Conservation (phyloP, 2,888 invertebrate species). For the Pedicia rivosa region DNA sequence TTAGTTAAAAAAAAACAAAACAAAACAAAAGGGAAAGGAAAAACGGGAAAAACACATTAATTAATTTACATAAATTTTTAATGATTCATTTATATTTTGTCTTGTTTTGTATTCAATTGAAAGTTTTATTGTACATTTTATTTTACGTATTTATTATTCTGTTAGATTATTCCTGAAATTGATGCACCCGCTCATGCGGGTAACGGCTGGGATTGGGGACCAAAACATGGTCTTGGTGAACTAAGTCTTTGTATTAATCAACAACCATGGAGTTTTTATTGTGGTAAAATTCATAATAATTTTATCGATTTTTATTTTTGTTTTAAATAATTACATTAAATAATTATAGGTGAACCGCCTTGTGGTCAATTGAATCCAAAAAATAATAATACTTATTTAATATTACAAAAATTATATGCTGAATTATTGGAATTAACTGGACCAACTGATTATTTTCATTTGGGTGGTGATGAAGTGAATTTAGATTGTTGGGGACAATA, state of each 20-base stretch:
- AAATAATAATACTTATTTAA: slow-evolving; percentile 57
- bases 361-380: slow-evolving; percentile 75
- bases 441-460: slow-evolving; percentile 62
- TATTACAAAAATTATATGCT: slow-evolving; percentile 55
- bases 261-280: slow-evolving; percentile 63
- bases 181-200: slow-evolving; percentile 85
- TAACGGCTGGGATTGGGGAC: slow-evolving; percentile 75
- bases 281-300: slow-evolving; percentile 39
- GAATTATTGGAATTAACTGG: slow-evolving; percentile 59
- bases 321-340: not conserved
- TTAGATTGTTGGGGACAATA: slow-evolving; percentile 63
- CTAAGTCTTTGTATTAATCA: slow-evolving; percentile 67
- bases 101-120: too few species aligned
- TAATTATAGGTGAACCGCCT: slow-evolving; percentile 46
- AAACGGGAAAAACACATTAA: too few species aligned
- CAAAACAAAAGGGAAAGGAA: too few species aligned
- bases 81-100: too few species aligned
- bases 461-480: slow-evolving; percentile 54
- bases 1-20: not conserved
- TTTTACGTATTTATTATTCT: slow-evolving; percentile 52
- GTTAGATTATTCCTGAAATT: slow-evolving; percentile 72
- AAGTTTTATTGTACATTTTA: too few species aligned
- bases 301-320: not conserved
- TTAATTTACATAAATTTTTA: too few species aligned
- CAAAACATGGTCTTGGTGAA: slow-evolving; percentile 55